Percentiles rank a stretch among this genome's conserved stretches.
Conservation (phyloP, 2,113 vertebrate genomes). For the Meleagris gallopavo region DNA sequence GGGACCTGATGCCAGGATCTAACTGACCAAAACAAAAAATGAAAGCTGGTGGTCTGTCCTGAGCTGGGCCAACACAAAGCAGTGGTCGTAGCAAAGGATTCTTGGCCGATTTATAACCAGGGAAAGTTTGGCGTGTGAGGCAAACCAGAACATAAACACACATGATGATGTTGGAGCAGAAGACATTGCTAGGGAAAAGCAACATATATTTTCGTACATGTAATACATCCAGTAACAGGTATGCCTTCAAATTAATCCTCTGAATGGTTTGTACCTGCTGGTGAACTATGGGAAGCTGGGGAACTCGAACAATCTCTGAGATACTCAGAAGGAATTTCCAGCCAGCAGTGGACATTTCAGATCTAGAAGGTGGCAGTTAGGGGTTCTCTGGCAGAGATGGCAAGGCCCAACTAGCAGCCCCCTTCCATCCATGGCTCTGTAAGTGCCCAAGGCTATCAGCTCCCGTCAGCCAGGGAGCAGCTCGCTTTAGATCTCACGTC, state of each 20-base stretch:
- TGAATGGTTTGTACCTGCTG: background rate
- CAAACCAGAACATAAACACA: background rate
- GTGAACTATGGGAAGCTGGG: background rate
- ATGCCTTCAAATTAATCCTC: too few relatives aligned
- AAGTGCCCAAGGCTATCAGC: background rate
- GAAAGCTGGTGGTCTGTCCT: background rate
- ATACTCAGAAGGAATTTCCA: background rate
- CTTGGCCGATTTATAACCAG: background rate
- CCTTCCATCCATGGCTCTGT: background rate
- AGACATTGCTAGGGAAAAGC: background rate
- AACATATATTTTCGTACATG: rapidly evolving
- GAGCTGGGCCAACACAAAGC: background rate
- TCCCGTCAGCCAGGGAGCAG: background rate
- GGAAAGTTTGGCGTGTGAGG: background rate
- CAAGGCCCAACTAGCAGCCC: background rate
- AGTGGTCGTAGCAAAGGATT: background rate
- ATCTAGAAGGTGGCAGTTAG: background rate
- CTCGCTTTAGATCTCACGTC: background rate
- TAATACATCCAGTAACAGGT: background rate
- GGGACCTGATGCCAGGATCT: background rate
- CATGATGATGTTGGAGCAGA: background rate
- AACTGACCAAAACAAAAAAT: background rate
- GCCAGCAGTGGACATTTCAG: background rate
- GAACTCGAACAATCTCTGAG: background rate
- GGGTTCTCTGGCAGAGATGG: background rate